Conservation (phyloP, 2,113 vertebrate species). For the Alectura lathami region DNA sequence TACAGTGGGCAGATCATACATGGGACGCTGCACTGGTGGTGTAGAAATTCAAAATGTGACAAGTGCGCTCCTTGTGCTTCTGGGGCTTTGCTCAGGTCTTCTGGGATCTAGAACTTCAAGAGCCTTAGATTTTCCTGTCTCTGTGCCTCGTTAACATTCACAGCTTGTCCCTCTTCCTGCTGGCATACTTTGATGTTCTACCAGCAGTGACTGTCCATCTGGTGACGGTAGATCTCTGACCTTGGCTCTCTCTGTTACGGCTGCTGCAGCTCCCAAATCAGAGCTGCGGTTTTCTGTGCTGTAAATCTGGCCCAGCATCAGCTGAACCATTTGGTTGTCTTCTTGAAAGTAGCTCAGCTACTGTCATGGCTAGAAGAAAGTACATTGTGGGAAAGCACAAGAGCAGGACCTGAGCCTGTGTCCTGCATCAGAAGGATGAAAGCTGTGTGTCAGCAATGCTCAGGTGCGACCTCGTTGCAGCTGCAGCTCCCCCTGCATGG, state of each 20-base stretch:
- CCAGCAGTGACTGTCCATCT: background rate
- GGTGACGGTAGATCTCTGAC: background rate
- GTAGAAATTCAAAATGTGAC: background rate
- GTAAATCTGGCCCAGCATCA: rapidly evolving
- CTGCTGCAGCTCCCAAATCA: background rate
- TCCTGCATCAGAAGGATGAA: background rate
- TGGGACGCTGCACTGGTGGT: background rate
- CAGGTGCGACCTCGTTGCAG: background rate
- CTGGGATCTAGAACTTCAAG: background rate
- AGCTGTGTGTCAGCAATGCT: background rate
- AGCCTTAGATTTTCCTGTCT: background rate
- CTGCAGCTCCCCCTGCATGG: background rate
- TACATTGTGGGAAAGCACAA: background rate
- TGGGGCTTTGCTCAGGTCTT: background rate
- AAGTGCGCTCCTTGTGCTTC: background rate
- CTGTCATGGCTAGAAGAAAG: background rate
- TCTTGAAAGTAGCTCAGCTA: background rate
- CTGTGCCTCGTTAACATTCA: background rate
- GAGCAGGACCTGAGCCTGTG: background rate
- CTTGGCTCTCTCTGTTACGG: rapidly evolving
- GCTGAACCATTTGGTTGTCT: background rate
- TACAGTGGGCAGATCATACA: background rate
- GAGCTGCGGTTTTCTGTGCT: background rate
- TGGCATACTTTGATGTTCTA: background rate
- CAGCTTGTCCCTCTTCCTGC: background rate